Evolutionary conservation across 1,140 invertebrate genomes (phyloP).

Genomic region (Ectropis grisescens): DNA sequence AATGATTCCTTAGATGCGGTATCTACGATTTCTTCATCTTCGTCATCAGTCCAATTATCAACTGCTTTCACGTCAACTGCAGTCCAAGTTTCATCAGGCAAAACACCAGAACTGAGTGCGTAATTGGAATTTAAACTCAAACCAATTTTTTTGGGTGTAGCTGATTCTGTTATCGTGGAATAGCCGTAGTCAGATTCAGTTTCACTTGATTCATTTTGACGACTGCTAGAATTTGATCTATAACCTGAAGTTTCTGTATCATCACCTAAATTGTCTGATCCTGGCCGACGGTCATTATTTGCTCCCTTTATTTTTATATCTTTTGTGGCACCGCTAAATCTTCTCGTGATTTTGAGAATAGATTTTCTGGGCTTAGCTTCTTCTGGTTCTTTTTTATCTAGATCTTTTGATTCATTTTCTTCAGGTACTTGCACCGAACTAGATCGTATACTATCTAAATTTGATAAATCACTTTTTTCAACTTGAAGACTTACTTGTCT

Average conservation of each 20-base stretch:
- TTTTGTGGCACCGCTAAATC: constrained; percentile 32
- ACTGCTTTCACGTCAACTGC: constrained; percentile 48
- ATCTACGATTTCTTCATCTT: constrained; percentile 43
- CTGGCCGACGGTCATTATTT: constrained; percentile 10
- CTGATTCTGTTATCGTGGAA: constrained; percentile 61
- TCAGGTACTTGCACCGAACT: constrained; percentile 12
- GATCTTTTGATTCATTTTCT: constrained; percentile 9
- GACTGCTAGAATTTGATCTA: constrained; percentile 60
- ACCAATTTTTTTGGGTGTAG: constrained; percentile 56
- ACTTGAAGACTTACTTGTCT: constrained; percentile 24
- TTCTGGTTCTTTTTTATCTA: constrained; percentile 10
- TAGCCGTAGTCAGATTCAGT: constrained; percentile 73
- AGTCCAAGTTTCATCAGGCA: constrained; percentile 59
- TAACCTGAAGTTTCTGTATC: constrained; percentile 74
- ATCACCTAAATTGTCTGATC: constrained; percentile 44
- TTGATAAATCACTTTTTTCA: constrained; percentile 21
- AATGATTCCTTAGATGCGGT: constrained; percentile 37
- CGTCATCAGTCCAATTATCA: constrained; percentile 42
- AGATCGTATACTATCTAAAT: constrained; percentile 14
- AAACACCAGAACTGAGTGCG: constrained; percentile 41
- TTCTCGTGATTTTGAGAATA: constrained; percentile 44
- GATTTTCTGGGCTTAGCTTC: constrained; percentile 40
- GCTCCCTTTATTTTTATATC: constrained; percentile 18
- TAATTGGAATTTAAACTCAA: constrained; percentile 42
- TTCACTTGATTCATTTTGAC: constrained; percentile 60